Evolutionary conservation across 2,113 vertebrate species (phyloP).

Genomic region (Piliocolobus tephrosceles): DNA sequence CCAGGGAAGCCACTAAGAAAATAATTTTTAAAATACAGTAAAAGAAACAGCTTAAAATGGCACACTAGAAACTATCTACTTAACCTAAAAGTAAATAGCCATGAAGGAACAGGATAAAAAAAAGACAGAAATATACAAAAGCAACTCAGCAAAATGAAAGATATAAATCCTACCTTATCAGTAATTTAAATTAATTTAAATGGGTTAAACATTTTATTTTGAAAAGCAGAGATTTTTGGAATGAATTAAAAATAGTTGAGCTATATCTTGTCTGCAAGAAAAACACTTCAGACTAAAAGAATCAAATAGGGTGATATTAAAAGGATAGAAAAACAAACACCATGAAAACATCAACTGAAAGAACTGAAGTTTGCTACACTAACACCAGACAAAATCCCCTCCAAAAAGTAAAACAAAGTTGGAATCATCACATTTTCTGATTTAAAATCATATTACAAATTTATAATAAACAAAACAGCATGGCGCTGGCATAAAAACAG

Average conservation of each 20-base stretch:
- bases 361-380: neutral
- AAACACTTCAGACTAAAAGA: neutral
- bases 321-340: neutral
- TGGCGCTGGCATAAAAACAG: no score
- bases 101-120: neutral
- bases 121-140: neutral
- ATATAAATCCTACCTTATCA: neutral
- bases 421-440: no score
- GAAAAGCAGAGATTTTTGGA: neutral
- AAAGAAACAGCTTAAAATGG: neutral
- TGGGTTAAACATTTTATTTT: no score
- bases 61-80: neutral
- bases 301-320: neutral
- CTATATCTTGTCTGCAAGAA: neutral
- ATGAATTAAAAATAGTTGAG: neutral
- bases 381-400: neutral
- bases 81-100: neutral
- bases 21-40: neutral
- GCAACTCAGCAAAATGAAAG: neutral
- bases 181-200: neutral
- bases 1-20: neutral
- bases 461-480: no score
- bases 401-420: no score
- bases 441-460: no score
- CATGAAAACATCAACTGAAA: neutral